Percentiles rank a stretch among this genome's conserved stretches.
phyloP scores from a whole-genome alignment of 2,888 invertebrate species.

The Reticulitermes lucifugus region DNA sequence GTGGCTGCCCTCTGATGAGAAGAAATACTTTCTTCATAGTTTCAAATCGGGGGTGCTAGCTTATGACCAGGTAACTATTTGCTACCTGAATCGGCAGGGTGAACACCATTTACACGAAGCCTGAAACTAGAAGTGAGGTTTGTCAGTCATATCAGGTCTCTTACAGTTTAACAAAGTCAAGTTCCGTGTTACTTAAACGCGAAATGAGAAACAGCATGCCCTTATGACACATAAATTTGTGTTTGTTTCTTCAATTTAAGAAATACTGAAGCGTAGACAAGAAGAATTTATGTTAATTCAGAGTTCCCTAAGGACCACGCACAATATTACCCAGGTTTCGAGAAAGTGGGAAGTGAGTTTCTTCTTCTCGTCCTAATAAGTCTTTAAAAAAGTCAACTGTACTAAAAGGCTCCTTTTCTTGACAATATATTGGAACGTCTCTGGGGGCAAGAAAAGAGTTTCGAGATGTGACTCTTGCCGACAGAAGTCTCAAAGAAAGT shows the following conservation, averaged over 20 bases:
- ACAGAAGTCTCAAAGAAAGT: background rate
- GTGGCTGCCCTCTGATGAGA: no score
- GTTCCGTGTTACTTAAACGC: no score
- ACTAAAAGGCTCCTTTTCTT: background rate
- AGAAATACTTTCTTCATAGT: no score
- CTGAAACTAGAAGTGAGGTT: no score
- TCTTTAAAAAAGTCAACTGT: background rate
- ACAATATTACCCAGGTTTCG: background rate
- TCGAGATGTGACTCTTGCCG: background rate
- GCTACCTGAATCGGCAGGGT: no score
- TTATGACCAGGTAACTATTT: no score
- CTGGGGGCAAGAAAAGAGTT: background rate
- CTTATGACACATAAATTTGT: no score
- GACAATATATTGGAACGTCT: background rate
- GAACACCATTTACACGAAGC: no score
- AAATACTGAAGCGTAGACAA: background rate
- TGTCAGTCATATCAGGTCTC: no score
- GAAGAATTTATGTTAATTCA: constrained; percentile 2
- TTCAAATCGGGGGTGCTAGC: no score
- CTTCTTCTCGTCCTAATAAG: background rate
- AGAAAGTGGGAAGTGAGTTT: background rate
- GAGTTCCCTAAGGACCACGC: background rate
- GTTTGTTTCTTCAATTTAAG: background rate
- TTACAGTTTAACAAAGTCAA: no score
- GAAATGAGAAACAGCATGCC: no score